Evolutionary conservation across 2,113 vertebrate genomes (phyloP), one percentile per base, ranked within the genome.

Genomic region (Tetrao urogallus): DNA sequence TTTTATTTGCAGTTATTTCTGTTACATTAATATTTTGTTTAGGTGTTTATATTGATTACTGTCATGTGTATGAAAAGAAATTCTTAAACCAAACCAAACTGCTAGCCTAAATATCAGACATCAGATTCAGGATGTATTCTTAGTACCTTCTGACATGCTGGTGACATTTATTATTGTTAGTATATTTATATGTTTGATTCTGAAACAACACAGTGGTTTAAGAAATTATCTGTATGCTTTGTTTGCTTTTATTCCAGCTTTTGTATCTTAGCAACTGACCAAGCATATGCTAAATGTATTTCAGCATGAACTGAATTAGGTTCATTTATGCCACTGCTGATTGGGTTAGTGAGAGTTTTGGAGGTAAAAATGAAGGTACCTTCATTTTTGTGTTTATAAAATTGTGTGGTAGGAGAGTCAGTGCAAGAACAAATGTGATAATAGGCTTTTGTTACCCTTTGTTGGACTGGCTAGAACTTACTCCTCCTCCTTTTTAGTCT

Each of bases 1-100:
- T 64, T 83, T 83, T 56, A 67, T 69, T 86, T 86, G 9, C 6
- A 57, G 81, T 83, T 56, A 67, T 81, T 75, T 89, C 19, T 78
- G 24, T 87, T 93, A 27, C 9, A 21, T 57, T 76, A 42, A 27
- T 66, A 17, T 73, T 90, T 88, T 84, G 9, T 52, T 72, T 58
- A 15, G 20, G 54, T 85, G 69, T 36, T 7, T 38, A 24, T 86
- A 16, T 38, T 66, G 7, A 82, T 87, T 88, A 13, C 22, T 8
- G 28, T 89, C 6, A 8, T 77, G 8, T 38, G 2, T 54, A 20
- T 88, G 32, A 48, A 75, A 92, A 80, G 10, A 81, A 67, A 19
- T 5, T 19, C 3, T 28, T 56, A 67, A 40, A 56, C 40, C 20
- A 56, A 40, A 56, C n/a, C 32, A 64, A 82, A 61, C 19, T 19